These are phyloP conservation scores for Antheraea pernyi DNA, from an alignment of 1,140 invertebrate genomes.

Conservation along the genomic window DNA sequence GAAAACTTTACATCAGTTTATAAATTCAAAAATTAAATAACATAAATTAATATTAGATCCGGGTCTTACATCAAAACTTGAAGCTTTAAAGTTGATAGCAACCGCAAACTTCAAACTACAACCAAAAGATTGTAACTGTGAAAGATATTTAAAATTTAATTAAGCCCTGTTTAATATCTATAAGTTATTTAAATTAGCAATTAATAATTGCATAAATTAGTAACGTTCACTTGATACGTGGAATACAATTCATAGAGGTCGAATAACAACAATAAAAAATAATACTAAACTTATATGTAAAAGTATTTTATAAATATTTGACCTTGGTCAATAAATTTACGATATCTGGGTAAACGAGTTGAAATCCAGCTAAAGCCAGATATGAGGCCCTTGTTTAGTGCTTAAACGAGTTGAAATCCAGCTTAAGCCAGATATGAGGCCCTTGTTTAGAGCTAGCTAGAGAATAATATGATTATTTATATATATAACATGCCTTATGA, in stretches of 20 bases:
- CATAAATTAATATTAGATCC: too few relatives aligned
- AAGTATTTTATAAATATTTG: neutral
- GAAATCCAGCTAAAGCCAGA: too few relatives aligned
- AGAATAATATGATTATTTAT: too few relatives aligned
- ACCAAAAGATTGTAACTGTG: neutral
- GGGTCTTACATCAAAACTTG: too few relatives aligned
- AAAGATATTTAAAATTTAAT: neutral
- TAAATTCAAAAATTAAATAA: too few relatives aligned
- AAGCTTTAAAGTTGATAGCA: too few relatives aligned
- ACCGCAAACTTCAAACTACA: neutral
- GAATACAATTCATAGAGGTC: neutral
- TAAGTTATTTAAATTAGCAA: neutral
- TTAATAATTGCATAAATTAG: neutral
- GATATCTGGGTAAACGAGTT: neutral
- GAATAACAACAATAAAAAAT: conserved; percentile 5
- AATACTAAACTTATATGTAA: neutral
- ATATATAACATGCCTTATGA: too few relatives aligned
- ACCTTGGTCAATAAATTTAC: neutral
- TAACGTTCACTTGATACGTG: neutral
- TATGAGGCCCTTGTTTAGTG: too few relatives aligned
- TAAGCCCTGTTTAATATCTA: neutral
- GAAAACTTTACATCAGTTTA: too few relatives aligned
- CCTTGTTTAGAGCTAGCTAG: too few relatives aligned
- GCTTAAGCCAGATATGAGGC: too few relatives aligned
- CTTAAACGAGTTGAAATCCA: neutral